Evolutionary conservation across 2,888 invertebrate genomes (phyloP).

Genomic region (Nezara viridula): DNA sequence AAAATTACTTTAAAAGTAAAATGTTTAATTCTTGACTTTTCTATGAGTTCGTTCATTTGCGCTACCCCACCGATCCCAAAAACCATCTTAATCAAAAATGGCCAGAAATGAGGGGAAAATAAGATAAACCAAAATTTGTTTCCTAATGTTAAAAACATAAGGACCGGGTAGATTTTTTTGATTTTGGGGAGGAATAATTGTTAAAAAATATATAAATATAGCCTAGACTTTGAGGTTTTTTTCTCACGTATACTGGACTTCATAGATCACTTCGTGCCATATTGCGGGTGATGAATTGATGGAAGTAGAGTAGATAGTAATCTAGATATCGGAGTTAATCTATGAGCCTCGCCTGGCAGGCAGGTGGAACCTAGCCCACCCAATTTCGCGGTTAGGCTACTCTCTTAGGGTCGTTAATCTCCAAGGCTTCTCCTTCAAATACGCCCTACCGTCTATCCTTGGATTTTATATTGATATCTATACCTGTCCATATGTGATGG

Average conservation of each 20-base stretch:
- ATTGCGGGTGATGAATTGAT: neutral
- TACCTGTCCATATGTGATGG: neutral
- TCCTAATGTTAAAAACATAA: too few species aligned
- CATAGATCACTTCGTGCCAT: neutral
- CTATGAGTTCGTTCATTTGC: too few species aligned
- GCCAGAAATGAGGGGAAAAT: too few species aligned
- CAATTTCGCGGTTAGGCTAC: conserved; percentile 2
- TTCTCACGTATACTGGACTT: neutral
- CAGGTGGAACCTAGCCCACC: neutral
- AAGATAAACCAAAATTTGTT: too few species aligned
- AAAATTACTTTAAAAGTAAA: too few species aligned
- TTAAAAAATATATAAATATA: too few species aligned
- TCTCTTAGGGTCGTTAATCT: neutral
- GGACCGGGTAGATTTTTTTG: too few species aligned
- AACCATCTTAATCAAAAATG: too few species aligned
- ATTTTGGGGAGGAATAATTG: too few species aligned
- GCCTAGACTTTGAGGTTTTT: too few species aligned
- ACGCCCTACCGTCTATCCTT: neutral
- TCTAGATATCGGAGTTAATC: conserved; percentile 6
- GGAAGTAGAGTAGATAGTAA: neutral
- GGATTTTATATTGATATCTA: neutral
- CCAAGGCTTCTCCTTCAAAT: neutral
- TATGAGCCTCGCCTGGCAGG: neutral
- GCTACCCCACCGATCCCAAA: too few species aligned
- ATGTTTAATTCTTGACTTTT: too few species aligned